These are phyloP conservation scores for Yponomeuta plumbellus DNA, from an alignment of 2,888 invertebrate species.

Conservation along the genomic window DNA sequence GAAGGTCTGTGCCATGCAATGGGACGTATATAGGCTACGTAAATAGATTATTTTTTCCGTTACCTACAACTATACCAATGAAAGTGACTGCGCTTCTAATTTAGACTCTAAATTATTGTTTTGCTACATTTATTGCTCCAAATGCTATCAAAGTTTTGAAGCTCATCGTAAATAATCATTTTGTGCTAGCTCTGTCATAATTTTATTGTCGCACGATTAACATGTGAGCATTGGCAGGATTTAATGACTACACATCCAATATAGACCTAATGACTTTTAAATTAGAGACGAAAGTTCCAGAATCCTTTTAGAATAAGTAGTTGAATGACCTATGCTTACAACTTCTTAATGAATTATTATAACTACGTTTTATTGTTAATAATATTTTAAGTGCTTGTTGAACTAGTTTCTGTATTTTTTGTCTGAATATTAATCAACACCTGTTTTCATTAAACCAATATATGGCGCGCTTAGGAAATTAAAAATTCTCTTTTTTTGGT, in stretches of 20 bases:
- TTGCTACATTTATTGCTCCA: neutral
- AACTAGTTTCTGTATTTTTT: neutral
- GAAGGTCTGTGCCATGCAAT: too few relatives aligned
- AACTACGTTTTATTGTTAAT: neutral
- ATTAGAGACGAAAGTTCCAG: neutral
- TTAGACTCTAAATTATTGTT: neutral
- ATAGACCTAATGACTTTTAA: neutral
- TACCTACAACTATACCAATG: too few relatives aligned
- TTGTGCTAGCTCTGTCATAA: neutral
- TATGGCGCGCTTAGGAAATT: neutral
- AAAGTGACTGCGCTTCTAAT: too few relatives aligned
- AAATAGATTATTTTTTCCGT: too few relatives aligned
- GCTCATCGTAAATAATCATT: neutral
- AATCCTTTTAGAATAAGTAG: neutral
- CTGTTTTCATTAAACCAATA: neutral
- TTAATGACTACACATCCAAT: neutral
- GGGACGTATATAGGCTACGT: too few relatives aligned
- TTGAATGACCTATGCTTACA: neutral
- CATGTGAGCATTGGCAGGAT: neutral
- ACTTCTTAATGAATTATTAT: neutral
- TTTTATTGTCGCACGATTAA: neutral
- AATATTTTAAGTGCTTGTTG: neutral
- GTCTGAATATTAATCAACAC: neutral
- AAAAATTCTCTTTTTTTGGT: neutral
- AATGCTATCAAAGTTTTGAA: neutral